These are phyloP conservation scores for Platichthys stellatus DNA, from an alignment of 2,113 vertebrate genomes.

Conservation along the genomic window DNA sequence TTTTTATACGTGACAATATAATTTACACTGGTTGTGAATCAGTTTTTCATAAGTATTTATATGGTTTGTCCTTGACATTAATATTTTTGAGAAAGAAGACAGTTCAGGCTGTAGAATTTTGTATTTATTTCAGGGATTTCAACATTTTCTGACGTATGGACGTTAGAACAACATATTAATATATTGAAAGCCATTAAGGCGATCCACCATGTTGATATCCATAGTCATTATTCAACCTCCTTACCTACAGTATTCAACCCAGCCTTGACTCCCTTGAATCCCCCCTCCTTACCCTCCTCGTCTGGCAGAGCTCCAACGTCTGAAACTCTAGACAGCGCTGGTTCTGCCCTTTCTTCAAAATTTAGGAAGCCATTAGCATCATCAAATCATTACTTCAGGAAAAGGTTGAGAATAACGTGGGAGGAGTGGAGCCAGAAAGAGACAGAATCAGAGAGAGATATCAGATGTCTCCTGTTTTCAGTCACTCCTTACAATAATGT, in stretches of 20 bases:
- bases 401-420: slow-evolving; percentile 47
- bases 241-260: slow-evolving; percentile 54
- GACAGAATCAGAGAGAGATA: slow-evolving; percentile 59
- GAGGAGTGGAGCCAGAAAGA: slow-evolving; percentile 26
- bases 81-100: slow-evolving; percentile 49
- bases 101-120: neutral
- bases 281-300: slow-evolving; percentile 51
- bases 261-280: slow-evolving; percentile 16
- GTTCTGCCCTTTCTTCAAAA: slow-evolving; percentile 90
- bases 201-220: slow-evolving; percentile 33
- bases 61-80: slow-evolving; percentile 46
- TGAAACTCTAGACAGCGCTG: slow-evolving; percentile 88
- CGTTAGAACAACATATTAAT: slow-evolving; percentile 44
- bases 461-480: slow-evolving; percentile 89
- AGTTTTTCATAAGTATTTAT: slow-evolving; percentile 39
- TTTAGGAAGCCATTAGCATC: slow-evolving; percentile 95
- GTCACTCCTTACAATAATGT: slow-evolving; percentile 90
- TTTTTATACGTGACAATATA: slow-evolving; percentile 43
- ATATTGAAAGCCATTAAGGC: slow-evolving; percentile 49
- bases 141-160: slow-evolving; percentile 34
- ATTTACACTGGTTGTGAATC: slow-evolving; percentile 53
- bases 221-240: slow-evolving; percentile 46
- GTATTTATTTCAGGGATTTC: slow-evolving; percentile 54
- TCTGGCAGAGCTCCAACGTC: slow-evolving; percentile 77
- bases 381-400: slow-evolving; percentile 89